Conservation (phyloP, 2,888 invertebrate genomes). For the Thecophora atra region DNA sequence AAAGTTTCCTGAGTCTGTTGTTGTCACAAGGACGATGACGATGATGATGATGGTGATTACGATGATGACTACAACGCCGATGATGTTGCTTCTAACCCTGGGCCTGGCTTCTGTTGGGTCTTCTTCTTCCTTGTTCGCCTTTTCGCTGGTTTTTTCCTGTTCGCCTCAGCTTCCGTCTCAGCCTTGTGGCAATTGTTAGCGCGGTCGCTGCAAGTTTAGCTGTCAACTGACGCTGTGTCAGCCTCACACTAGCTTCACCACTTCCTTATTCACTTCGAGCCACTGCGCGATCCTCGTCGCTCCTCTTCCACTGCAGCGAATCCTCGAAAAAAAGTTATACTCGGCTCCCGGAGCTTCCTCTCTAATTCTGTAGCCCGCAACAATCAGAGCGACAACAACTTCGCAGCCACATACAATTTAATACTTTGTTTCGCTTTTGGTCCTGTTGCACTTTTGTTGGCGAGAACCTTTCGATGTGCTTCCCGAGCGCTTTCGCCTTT, state of each 20-base stretch:
- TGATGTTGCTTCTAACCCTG: too few relatives aligned
- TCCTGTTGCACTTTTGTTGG: not conserved
- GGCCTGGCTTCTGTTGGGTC: not conserved
- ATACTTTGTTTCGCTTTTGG: not conserved
- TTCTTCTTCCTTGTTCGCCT: not conserved
- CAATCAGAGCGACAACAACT: not conserved
- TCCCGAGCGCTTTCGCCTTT: not conserved
- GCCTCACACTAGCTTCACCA: not conserved
- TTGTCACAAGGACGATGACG: too few relatives aligned
- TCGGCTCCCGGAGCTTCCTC: not conserved
- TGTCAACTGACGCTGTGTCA: not conserved
- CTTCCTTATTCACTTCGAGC: not conserved
- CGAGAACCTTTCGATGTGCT: not conserved
- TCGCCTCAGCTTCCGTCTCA: not conserved
- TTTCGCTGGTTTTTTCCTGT: not conserved
- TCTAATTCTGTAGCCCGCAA: too few relatives aligned
- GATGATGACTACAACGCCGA: too few relatives aligned
- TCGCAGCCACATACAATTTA: not conserved
- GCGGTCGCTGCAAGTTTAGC: not conserved
- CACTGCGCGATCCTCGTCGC: not conserved
- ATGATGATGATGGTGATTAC: too few relatives aligned
- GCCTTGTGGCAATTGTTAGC: not conserved
- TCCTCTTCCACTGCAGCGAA: not conserved
- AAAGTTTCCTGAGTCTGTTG: slow-evolving; percentile 8
- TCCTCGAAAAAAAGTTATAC: not conserved